Conservation (phyloP, 2,113 vertebrate species). For the Macrotus californicus region DNA sequence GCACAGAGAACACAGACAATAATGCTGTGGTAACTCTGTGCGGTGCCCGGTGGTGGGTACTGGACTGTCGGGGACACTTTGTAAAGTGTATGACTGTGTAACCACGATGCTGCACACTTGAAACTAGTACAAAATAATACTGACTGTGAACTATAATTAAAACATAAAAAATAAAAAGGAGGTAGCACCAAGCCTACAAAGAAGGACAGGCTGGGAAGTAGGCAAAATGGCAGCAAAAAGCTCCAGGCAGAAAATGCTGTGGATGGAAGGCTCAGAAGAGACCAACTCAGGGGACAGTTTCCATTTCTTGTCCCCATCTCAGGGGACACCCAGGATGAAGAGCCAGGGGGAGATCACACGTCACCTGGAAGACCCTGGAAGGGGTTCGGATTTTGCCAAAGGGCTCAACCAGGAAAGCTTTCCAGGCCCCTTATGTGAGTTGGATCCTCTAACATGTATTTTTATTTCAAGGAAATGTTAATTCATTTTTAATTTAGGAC, state of each 20-base stretch:
- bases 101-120: background rate
- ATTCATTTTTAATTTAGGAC: background rate
- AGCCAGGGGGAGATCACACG: background rate
- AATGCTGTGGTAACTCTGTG: accelerated
- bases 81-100: background rate
- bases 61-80: background rate
- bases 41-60: background rate
- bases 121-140: background rate
- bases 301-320: too few relatives aligned
- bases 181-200: background rate
- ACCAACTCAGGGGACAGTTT: too few relatives aligned
- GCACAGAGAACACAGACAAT: background rate
- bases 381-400: background rate
- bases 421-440: background rate
- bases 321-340: too few relatives aligned
- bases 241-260: background rate
- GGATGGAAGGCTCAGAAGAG: background rate
- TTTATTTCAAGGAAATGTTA: constrained; percentile 2
- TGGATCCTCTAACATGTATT: background rate
- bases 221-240: background rate
- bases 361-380: background rate
- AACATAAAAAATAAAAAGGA: background rate
- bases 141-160: background rate
- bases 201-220: background rate
- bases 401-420: background rate